Percentiles rank a stretch among this genome's conserved stretches.
phyloP scores from a whole-genome alignment of 2,888 invertebrate species.

The Xestia sexstrigata region DNA sequence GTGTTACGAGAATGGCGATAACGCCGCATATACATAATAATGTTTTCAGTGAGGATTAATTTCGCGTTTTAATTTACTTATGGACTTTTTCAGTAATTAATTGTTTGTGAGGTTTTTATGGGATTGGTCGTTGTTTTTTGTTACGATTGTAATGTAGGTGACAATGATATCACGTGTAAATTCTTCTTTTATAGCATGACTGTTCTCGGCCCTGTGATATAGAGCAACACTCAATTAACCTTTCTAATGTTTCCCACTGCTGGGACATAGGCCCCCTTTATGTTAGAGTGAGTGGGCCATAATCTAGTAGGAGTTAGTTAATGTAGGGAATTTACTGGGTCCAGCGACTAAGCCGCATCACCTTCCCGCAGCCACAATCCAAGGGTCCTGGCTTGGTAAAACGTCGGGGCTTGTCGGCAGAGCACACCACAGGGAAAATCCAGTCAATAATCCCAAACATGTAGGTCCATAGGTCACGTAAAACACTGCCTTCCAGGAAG shows the following conservation, averaged over 20 bases:
- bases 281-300: background rate
- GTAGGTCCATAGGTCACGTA: no score
- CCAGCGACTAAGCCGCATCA: no score
- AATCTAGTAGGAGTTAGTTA: background rate
- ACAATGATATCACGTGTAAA: background rate
- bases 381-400: no score
- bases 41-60: constrained; percentile 52
- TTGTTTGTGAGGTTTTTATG: background rate
- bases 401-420: no score
- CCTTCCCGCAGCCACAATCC: no score
- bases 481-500: no score
- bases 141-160: background rate
- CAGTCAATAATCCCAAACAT: no score
- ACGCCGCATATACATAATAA: constrained; percentile 31
- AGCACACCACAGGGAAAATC: no score
- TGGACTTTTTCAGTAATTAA: constrained; percentile 28
- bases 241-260: background rate
- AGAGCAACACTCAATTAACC: background rate
- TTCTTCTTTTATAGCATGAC: background rate
- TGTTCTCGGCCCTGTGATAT: background rate
- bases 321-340: accelerated
- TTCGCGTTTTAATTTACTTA: constrained; percentile 49
- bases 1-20: constrained; percentile 37
- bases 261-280: background rate
- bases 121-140: constrained; percentile 1